Evolutionary conservation across 2,888 invertebrate species (phyloP), one percentile per base, ranked within the genome.

Genomic region (Archaeoteleia sp.): DNA sequence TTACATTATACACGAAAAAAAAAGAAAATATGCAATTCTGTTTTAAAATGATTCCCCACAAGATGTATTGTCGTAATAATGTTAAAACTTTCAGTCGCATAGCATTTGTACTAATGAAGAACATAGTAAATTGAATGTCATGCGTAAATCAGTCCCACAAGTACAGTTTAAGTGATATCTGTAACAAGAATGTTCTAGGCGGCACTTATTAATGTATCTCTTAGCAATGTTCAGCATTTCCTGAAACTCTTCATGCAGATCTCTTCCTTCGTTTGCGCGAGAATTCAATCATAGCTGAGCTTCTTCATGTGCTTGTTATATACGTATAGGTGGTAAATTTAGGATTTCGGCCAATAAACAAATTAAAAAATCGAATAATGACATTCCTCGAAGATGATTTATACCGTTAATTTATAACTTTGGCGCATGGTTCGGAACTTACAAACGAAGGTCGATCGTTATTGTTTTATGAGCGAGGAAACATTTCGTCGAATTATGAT

Each of bases 241-340:
- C 57, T 58, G 43, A 62, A 53, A 49, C 49, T 68, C 40, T 60
- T 55, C 32, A 62, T 62, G 30, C 32, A 54, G 39, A 49, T 53
- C 34, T 55, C 67, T 58, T 55, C 53, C 42, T 55, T 37, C 25
- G 45, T 57, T 46, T 51, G 17, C 12, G 40, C 54, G 37, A 65
- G 27, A 27, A 65, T 53, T 57, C 58, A 58, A 48, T 53, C 51
- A 53, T 51, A 66, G 48, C 48, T 58, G 43, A 66, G 58, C 58
- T 66, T 66, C 35, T 66, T 66, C 51, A 58, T 58, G 65, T 66
- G 65, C 65, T 66, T 66, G 20, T 49, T 58, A 53, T 65, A 58
- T 53, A 65, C 57, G 32, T 54, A 45, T 62, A 73, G 70, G 71
- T 68, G 73, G 73, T 70, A 62, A 61, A 17, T 77, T 74, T 76